Conservation (phyloP, 2,888 invertebrate species). For the Caenorhabditis imperialis region DNA sequence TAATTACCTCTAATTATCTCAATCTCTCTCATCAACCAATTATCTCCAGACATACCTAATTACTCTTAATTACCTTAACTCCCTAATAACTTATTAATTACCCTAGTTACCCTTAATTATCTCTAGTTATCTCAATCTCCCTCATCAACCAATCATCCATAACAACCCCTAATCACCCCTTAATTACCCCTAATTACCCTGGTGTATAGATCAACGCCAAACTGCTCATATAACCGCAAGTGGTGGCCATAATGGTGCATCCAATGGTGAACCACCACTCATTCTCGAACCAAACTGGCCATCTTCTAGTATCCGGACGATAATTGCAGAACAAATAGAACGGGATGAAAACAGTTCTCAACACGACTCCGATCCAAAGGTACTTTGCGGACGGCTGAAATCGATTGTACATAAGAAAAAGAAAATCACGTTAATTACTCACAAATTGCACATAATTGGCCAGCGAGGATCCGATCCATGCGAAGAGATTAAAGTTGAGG, state of each 20-base stretch:
- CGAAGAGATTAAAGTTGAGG: conserved; percentile 92
- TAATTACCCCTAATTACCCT: conserved; percentile 31
- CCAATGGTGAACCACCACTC: conserved; percentile 81
- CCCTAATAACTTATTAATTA: too few relatives aligned
- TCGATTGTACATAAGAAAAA: too few relatives aligned
- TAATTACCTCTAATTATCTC: too few relatives aligned
- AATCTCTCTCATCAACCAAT: too few relatives aligned
- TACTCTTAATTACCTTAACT: too few relatives aligned
- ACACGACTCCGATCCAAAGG: conserved; percentile 85
- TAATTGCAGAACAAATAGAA: conserved; percentile 93
- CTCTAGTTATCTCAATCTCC: too few relatives aligned
- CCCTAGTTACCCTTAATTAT: too few relatives aligned
- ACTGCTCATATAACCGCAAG: conserved; percentile 93
- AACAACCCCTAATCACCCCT: too few relatives aligned
- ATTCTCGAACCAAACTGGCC: conserved; percentile 82
- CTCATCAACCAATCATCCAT: too few relatives aligned
- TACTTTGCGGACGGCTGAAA: conserved; percentile 88
- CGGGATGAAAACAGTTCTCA: conserved; percentile 88
- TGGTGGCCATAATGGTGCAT: conserved; percentile 86
- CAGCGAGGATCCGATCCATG: conserved; percentile 91
- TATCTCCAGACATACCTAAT: too few relatives aligned
- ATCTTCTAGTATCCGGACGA: conserved; percentile 80
- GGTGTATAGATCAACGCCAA: conserved; percentile 93
- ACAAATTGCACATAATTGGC: conserved; percentile 87
- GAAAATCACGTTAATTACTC: conserved; percentile 66